Conservation (phyloP, 2,113 vertebrate genomes). For the Notechis scutatus region DNA sequence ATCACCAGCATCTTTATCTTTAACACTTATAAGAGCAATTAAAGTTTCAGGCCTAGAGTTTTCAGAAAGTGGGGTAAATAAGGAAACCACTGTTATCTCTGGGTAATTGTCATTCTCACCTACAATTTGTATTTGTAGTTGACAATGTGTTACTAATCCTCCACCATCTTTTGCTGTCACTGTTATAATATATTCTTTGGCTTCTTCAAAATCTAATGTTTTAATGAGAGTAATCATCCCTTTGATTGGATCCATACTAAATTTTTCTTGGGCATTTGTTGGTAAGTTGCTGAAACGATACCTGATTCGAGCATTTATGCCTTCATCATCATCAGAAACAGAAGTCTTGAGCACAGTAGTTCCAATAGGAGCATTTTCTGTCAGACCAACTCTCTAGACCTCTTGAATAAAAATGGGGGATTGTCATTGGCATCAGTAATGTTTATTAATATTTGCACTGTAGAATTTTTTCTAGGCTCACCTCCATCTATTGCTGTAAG, state of each 20-base stretch:
- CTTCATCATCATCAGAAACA: constrained; percentile 68
- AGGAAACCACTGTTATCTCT: constrained; percentile 54
- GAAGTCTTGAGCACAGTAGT: constrained; percentile 51
- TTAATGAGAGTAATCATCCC: constrained; percentile 63
- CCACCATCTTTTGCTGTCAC: constrained; percentile 69
- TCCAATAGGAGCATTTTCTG: constrained; percentile 60
- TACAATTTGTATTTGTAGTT: constrained; percentile 63
- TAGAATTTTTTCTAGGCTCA: constrained; percentile 58
- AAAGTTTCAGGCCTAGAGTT: constrained; percentile 47
- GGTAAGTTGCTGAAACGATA: constrained; percentile 64
- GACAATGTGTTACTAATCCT: constrained; percentile 62
- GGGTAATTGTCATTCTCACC: constrained; percentile 74
- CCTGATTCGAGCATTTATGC: constrained; percentile 55
- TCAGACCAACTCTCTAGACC: constrained; percentile 44
- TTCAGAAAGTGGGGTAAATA: constrained; percentile 47
- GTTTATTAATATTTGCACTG: constrained; percentile 56
- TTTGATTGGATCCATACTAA: constrained; percentile 56
- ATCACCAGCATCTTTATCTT: constrained; percentile 51
- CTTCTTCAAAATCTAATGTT: constrained; percentile 67
- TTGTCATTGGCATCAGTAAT: constrained; percentile 65
- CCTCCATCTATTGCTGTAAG: constrained; percentile 64
- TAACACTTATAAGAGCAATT: constrained; percentile 52
- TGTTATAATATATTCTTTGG: constrained; percentile 61
- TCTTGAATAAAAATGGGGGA: constrained; percentile 61
- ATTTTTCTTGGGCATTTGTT: constrained; percentile 47